Conservation (phyloP, 2,888 invertebrate genomes). For the Drosophila infuscata region DNA sequence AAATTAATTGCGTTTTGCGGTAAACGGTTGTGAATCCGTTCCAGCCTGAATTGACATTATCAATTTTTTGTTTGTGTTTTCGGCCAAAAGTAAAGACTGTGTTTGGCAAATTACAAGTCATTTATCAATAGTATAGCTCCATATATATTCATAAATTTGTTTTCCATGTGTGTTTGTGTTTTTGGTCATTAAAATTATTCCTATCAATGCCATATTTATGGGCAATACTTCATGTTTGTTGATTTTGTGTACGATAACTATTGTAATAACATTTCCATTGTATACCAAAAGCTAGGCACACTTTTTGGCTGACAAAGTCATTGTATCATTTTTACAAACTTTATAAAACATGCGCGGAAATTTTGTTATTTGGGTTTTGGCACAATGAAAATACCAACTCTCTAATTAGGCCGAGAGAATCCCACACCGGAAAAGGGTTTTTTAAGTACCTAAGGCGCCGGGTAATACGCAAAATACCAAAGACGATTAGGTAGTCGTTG, state of each 20-base stretch:
- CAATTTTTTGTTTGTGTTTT: slow-evolving; percentile 38
- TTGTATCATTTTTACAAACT: slow-evolving; percentile 26
- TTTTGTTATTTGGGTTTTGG: slow-evolving; percentile 77
- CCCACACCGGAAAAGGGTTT: slow-evolving; percentile 77
- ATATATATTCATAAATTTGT: neutral
- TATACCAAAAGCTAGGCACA: slow-evolving; percentile 18
- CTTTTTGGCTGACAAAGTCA: slow-evolving; percentile 46
- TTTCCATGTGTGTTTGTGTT: neutral
- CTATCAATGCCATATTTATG: neutral
- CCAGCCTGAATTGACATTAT: neutral
- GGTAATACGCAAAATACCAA: slow-evolving; percentile 47
- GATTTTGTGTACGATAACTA: neutral
- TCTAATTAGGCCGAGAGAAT: slow-evolving; percentile 74
- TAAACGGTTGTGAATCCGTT: slow-evolving; percentile 58
- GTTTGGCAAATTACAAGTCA: slow-evolving; percentile 27
- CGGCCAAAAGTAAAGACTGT: slow-evolving; percentile 37
- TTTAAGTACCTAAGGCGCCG: slow-evolving; percentile 77
- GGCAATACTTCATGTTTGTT: neutral
- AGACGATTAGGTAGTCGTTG: slow-evolving; percentile 42
- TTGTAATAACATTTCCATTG: neutral
- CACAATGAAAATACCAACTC: slow-evolving; percentile 77
- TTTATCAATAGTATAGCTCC: neutral
- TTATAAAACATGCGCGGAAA: slow-evolving; percentile 61
- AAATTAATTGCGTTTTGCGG: slow-evolving; percentile 75
- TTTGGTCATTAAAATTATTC: neutral